These are phyloP conservation scores for Goniozus legneri DNA, from an alignment of 1,140 invertebrate genomes.

Conservation along the genomic window DNA sequence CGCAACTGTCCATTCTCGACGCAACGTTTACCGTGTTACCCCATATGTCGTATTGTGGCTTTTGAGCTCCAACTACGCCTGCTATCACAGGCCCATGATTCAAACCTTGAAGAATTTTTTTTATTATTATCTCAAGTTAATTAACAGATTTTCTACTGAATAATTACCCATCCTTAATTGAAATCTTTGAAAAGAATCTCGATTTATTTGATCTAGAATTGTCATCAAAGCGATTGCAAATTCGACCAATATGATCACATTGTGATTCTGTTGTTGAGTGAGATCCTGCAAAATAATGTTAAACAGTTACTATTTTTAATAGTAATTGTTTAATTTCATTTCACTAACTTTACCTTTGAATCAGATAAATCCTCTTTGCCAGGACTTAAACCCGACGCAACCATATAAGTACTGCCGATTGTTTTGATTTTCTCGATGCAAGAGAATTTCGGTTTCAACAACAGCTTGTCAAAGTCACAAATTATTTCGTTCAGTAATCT, in stretches of 20 bases:
- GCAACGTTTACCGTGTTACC: conserved; percentile 96
- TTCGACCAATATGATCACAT: conserved; percentile 86
- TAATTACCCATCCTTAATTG: conserved; percentile 82
- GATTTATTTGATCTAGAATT: conserved; percentile 91
- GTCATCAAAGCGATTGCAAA: conserved; percentile 91
- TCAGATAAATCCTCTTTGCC: conserved; percentile 77
- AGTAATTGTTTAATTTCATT: background rate
- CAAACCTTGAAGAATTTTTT: conserved; percentile 63
- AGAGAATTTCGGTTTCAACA: conserved; percentile 92
- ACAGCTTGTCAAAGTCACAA: conserved; percentile 94
- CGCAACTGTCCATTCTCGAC: conserved; percentile 94
- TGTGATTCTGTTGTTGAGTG: conserved; percentile 76
- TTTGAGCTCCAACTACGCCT: conserved; percentile 91
- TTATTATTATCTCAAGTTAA: conserved; percentile 1
- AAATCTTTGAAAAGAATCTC: conserved; percentile 95
- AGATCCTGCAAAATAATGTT: conserved; percentile 58
- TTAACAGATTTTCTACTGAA: conserved; percentile 4
- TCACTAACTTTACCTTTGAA: conserved; percentile 53
- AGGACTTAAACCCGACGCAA: conserved; percentile 87
- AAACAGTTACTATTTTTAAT: background rate
- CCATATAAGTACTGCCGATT: conserved; percentile 97
- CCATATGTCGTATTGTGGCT: conserved; percentile 98
- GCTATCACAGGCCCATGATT: conserved; percentile 94
- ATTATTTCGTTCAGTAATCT: conserved; percentile 96
- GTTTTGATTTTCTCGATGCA: conserved; percentile 99